Base-by-base conservation (phyloP, 2,888 invertebrate species). In the Rambutsinella grinnellia region DNA sequence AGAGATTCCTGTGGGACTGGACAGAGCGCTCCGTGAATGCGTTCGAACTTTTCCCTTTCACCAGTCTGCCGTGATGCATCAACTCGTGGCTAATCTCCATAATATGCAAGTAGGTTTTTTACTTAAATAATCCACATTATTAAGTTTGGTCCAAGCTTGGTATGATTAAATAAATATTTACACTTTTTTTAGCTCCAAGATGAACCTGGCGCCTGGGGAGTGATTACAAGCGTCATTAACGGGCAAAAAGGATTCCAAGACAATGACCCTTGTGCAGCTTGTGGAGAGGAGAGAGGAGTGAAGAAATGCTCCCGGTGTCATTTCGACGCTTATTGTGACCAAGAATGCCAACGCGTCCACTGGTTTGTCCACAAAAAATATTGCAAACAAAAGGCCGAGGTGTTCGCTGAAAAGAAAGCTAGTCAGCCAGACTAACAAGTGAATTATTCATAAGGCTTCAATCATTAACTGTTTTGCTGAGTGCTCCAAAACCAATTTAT, bases 261-360 rank as follows among this genome's bases (percentile, higher is more conserved):
- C 81, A 85, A 84, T 65, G 85, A 92, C 15, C 89, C 91, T 62
- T 97, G 97, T 86, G 91, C 91, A 71, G 93, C 95, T 0, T 97
- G 97, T 85, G 94, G 94, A 0, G 94, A 95, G 85, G 94, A 95
- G 84, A 93, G 93, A 83, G 95, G 96, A 0, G 91, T 92, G 6
- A 97, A 97, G 86, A 95, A 96, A 86, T 99, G 99, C 87, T 93
- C 96, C 10, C 94, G 94, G 86, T 99, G 99, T 87, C 96, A 95
- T 89, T 90, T 91, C 71, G 95, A 95, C 63, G 93, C 94, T 86
- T 99, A 99, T 86, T 99, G 99, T 88, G 94, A 96, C 87, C 90
- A 94, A 76, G 93, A 94, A 85, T 99, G 99, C 86, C 99, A 99
- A 87, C 91, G 95, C 81, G 88, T 97, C 57, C 97, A 95, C 86